Evolutionary conservation across 2,797 vertebrate species (phyloP).

Genomic region (Carapus acus): DNA sequence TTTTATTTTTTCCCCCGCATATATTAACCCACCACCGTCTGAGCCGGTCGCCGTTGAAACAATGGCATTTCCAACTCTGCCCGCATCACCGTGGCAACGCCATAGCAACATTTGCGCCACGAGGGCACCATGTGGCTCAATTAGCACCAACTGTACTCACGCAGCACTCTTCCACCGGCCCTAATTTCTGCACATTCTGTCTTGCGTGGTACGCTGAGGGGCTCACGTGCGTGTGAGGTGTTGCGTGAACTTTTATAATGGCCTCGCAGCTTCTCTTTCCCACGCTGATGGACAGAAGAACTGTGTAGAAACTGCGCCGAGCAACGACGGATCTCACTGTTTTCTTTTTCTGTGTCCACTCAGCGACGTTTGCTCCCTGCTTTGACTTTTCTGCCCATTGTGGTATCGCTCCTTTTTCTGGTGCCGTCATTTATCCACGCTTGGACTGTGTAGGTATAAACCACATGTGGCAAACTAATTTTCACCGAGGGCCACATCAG

Average conservation of each 20-base stretch:
- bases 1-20: conserved; percentile 48
- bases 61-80: conserved; percentile 66
- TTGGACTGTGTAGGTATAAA: too few species aligned
- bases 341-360: conserved; percentile 15
- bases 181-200: conserved; percentile 55
- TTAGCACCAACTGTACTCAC: conserved; percentile 61
- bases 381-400: too few species aligned
- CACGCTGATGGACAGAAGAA: conserved; percentile 16
- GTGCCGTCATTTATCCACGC: too few species aligned
- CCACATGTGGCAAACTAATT: too few species aligned
- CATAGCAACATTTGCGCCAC: conserved; percentile 70
- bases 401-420: too few species aligned
- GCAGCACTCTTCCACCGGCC: conserved; percentile 39
- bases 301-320: conserved; percentile 4
- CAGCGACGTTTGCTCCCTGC: conserved; percentile 2
- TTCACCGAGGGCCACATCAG: too few species aligned
- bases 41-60: conserved; percentile 57
- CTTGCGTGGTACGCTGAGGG: conserved; percentile 54
- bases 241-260: conserved; percentile 50
- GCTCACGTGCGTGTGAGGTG: conserved; percentile 55
- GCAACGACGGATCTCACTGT: not conserved
- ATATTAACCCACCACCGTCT: conserved; percentile 58
- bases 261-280: conserved; percentile 24
- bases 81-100: conserved; percentile 67
- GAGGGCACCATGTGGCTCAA: conserved; percentile 68